Percentiles rank a stretch among this genome's conserved stretches.
These are phyloP conservation scores for Idaea aversata DNA, from an alignment of 2,888 invertebrate species.

Conservation along the genomic window DNA sequence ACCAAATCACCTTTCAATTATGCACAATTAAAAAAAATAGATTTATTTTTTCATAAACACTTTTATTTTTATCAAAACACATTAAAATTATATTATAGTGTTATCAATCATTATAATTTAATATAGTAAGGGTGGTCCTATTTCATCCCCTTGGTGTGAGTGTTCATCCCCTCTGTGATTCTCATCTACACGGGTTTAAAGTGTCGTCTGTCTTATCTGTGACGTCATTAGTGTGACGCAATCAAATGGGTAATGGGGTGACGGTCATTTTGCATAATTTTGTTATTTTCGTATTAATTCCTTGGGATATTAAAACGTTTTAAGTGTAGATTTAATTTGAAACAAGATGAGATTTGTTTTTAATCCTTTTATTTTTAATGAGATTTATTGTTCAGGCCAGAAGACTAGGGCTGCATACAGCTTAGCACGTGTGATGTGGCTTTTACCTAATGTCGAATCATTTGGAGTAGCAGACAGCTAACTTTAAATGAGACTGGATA, in stretches of 20 bases:
- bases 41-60: constrained; percentile 28
- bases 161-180: constrained; percentile 39
- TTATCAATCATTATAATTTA: constrained; percentile 76
- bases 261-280: constrained; percentile 21
- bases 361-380: too few species aligned
- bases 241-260: constrained; percentile 20
- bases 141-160: constrained; percentile 20
- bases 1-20: constrained; percentile 45
- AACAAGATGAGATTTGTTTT: neutral
- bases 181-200: constrained; percentile 63
- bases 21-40: constrained; percentile 34
- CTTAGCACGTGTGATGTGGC: too few species aligned
- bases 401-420: too few species aligned
- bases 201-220: constrained; percentile 66
- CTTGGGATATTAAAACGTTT: neutral
- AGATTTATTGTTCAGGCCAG: too few species aligned
- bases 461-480: too few species aligned
- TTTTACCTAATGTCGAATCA: too few species aligned
- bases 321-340: neutral
- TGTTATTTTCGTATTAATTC: constrained; percentile 9
- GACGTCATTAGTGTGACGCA: constrained; percentile 50
- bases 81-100: constrained; percentile 74
- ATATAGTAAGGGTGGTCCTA: constrained; percentile 48
- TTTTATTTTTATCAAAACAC: constrained; percentile 71
- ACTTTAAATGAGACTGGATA: too few species aligned